Percentiles rank a stretch among this genome's conserved stretches.
Conservation (phyloP, 2,888 invertebrate species). For the Pammene fasciana region DNA sequence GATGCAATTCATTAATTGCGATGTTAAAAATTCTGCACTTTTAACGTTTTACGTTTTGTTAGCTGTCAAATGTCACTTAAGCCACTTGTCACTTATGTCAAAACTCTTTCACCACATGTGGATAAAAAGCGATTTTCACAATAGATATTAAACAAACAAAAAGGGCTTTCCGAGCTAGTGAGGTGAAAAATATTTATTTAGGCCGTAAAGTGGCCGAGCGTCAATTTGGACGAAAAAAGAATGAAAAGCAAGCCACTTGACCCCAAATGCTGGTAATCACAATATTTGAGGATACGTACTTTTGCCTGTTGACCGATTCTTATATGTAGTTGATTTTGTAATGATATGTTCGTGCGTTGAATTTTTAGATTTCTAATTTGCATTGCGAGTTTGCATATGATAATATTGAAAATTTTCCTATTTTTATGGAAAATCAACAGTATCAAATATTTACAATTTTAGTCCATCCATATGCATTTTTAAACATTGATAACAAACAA, state of each 20-base stretch:
- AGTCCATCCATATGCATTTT: no score
- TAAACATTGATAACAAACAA: no score
- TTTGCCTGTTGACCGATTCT: conserved; percentile 35
- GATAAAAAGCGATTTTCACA: no score
- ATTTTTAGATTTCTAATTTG: conserved; percentile 30
- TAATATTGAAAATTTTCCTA: conserved; percentile 18
- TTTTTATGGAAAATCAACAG: background rate
- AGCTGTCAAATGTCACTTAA: no score
- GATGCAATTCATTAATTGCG: no score
- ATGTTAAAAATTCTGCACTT: no score
- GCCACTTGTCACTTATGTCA: no score
- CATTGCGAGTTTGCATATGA: conserved; percentile 28
- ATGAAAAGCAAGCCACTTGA: conserved; percentile 41
- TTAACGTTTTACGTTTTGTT: no score
- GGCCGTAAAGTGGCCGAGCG: conserved; percentile 43
- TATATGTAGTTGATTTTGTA: conserved; percentile 38
- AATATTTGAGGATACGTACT: conserved; percentile 39
- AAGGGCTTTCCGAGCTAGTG: no score
- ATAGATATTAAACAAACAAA: no score
- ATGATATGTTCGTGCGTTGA: conserved; percentile 32
- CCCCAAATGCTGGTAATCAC: conserved; percentile 34
- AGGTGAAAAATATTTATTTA: conserved; percentile 47
- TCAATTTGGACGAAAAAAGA: conserved; percentile 41
- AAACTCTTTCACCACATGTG: no score
- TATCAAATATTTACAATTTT: no score